phyloP scores from a whole-genome alignment of 2,888 invertebrate genomes.

The Keiferia lycopersicella region DNA sequence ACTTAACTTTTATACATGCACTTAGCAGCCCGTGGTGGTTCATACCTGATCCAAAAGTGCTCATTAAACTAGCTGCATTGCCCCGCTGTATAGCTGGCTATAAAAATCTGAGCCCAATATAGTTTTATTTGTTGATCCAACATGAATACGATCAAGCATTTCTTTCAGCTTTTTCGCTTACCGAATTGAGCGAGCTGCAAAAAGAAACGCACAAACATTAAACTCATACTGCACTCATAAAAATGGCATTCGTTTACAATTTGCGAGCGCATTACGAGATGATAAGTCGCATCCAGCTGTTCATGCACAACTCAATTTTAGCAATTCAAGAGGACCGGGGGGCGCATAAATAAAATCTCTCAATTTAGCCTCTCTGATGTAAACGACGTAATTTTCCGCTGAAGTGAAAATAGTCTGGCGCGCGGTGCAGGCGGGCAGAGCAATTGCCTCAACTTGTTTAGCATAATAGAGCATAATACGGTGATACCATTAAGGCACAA shows the following conservation, averaged over 20 bases:
- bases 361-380: constrained; percentile 52
- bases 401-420: constrained; percentile 54
- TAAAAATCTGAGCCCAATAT: too few relatives aligned
- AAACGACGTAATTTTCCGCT: constrained; percentile 59
- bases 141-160: too few relatives aligned
- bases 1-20: too few relatives aligned
- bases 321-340: constrained; percentile 7
- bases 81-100: too few relatives aligned
- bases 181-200: neutral
- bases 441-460: constrained; percentile 69
- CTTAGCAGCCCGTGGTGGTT: too few relatives aligned
- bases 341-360: constrained; percentile 36
- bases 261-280: neutral
- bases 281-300: constrained; percentile 10
- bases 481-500: constrained; percentile 68
- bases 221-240: neutral
- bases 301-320: neutral
- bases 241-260: neutral
- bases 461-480: constrained; percentile 78
- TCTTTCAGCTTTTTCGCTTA: too few relatives aligned
- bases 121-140: too few relatives aligned
- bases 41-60: too few relatives aligned
- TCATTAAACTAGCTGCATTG: too few relatives aligned
- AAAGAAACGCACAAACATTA: neutral
- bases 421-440: constrained; percentile 56